Percentiles rank a stretch among this genome's conserved stretches.
Evolutionary conservation across 2,888 invertebrate species (phyloP).

Genomic region (Eulithis prunata): DNA sequence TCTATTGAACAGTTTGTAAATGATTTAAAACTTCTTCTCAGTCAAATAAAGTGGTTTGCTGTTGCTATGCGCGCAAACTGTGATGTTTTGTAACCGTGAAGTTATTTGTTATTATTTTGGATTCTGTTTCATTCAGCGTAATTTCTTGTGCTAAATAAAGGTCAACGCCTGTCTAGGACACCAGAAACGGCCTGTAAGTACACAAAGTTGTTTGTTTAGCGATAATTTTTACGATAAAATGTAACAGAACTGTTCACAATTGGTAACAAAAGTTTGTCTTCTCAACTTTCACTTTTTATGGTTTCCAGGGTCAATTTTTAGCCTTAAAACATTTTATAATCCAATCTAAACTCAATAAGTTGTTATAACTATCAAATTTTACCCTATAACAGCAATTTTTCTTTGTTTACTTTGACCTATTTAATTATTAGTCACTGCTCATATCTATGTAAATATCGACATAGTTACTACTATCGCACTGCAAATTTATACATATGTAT

Average conservation of each 20-base stretch:
- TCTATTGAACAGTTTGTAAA: slow-evolving; percentile 4
- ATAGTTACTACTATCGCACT: too few species aligned
- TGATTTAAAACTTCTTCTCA: slow-evolving; percentile 3
- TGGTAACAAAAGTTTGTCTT: not conserved
- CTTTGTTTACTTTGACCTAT: slow-evolving; percentile 5
- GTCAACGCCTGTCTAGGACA: slow-evolving; percentile 17
- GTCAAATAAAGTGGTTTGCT: slow-evolving; percentile 3
- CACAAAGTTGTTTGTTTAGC: slow-evolving; percentile 9
- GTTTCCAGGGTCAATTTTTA: too few species aligned
- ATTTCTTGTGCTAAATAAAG: slow-evolving; percentile 28
- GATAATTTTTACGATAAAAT: slow-evolving; percentile 5
- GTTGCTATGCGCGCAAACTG: slow-evolving; percentile 24
- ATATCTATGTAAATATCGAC: too few species aligned
- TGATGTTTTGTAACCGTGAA: slow-evolving; percentile 29
- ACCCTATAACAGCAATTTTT: not conserved
- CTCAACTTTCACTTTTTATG: not conserved
- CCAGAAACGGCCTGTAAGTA: slow-evolving; percentile 21
- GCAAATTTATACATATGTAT: too few species aligned
- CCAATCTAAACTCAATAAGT: not conserved
- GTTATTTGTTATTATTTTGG: slow-evolving; percentile 15
- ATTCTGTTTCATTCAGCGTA: slow-evolving; percentile 14
- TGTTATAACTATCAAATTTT: not conserved
- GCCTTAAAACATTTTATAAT: too few species aligned
- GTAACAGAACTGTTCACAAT: not conserved
- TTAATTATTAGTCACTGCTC: slow-evolving; percentile 1